Conservation (phyloP, 2,888 invertebrate species). For the Conops quadrifasciatus region DNA sequence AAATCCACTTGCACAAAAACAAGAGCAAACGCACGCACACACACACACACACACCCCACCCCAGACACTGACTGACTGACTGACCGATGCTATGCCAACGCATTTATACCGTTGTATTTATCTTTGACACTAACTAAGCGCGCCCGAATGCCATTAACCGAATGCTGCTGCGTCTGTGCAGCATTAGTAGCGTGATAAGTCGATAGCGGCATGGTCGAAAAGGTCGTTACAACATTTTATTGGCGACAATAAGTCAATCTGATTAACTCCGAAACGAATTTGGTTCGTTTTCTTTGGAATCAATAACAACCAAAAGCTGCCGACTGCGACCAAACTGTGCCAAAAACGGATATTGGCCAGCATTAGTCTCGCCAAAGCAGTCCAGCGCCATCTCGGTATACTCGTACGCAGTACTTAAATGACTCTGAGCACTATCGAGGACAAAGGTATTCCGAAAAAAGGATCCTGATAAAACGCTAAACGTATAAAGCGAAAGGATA, state of each 20-base stretch:
- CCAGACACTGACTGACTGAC: background rate
- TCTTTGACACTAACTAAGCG: slow-evolving; percentile 1
- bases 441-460: no score
- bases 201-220: slow-evolving; percentile 31
- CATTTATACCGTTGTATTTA: background rate
- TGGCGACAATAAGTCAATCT: slow-evolving; percentile 40
- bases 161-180: background rate
- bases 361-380: background rate
- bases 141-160: background rate
- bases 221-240: slow-evolving; percentile 39
- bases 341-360: slow-evolving; percentile 15
- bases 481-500: background rate
- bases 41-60: background rate
- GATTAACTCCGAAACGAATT: slow-evolving; percentile 34
- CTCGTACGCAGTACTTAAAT: background rate
- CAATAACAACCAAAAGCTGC: slow-evolving; percentile 30
- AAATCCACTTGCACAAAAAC: background rate
- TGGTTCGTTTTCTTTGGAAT: slow-evolving; percentile 27
- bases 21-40: background rate
- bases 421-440: background rate
- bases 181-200: background rate
- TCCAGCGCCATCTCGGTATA: no score
- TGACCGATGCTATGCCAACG: background rate
- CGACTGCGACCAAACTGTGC: background rate
- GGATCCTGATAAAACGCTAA: background rate